phyloP scores from a whole-genome alignment of 2,888 invertebrate species.

The Zaprionus lineosus region DNA sequence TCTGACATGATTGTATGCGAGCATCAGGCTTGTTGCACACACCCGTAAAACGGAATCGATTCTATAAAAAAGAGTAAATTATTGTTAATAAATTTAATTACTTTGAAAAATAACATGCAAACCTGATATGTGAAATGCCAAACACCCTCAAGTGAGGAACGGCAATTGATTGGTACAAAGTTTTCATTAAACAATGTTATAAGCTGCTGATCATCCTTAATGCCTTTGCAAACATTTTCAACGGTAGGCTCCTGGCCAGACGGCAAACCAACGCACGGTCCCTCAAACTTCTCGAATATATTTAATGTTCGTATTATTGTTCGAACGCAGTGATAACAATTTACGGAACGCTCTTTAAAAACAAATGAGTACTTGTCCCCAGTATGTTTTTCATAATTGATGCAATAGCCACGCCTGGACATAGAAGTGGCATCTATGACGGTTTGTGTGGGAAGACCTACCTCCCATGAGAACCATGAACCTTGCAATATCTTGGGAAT shows the following conservation, averaged over 20 bases:
- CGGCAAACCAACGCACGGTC: constrained; percentile 89
- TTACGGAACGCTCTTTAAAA: constrained; percentile 85
- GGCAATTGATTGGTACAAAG: constrained; percentile 94
- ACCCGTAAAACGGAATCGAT: constrained; percentile 94
- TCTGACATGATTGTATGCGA: constrained; percentile 96
- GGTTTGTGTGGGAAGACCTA: constrained; percentile 90
- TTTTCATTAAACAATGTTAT: constrained; percentile 95
- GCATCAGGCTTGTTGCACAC: constrained; percentile 95
- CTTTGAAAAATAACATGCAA: not conserved
- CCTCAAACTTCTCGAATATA: constrained; percentile 93
- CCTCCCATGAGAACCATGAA: constrained; percentile 96
- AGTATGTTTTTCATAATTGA: constrained; percentile 87
- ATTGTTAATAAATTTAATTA: constrained; percentile 1
- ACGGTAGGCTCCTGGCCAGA: constrained; percentile 87
- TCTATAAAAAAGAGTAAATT: constrained; percentile 82
- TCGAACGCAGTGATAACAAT: constrained; percentile 93
- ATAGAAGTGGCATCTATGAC: constrained; percentile 91
- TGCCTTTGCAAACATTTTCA: constrained; percentile 89
- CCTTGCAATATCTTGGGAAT: constrained; percentile 92
- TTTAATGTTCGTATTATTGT: constrained; percentile 93
- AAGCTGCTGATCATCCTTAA: constrained; percentile 90
- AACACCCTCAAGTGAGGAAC: constrained; percentile 96
- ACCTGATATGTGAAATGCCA: constrained; percentile 96
- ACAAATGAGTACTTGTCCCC: constrained; percentile 94
- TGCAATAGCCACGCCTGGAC: constrained; percentile 89